Conservation (phyloP, 2,888 invertebrate species). For the Drosophila ezoana region DNA sequence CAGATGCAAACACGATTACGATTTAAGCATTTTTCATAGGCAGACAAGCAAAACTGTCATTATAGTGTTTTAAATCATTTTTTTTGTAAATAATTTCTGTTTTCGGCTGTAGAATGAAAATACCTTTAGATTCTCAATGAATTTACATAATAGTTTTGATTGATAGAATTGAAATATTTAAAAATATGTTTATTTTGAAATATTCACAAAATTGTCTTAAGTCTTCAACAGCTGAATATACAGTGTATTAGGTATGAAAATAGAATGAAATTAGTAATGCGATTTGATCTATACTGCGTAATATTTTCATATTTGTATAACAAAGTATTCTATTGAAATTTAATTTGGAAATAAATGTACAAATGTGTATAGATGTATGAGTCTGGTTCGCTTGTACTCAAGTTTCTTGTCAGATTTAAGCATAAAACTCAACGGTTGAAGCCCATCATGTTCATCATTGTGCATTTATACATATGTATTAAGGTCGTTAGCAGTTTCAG, state of each 20-base stretch:
- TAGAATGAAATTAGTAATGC: background rate
- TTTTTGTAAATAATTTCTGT: too few relatives aligned
- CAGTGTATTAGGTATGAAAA: background rate
- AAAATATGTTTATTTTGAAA: background rate
- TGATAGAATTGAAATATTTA: background rate
- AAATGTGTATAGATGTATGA: background rate
- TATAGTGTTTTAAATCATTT: too few relatives aligned
- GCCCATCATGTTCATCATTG: background rate
- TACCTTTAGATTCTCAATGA: background rate
- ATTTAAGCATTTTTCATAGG: too few relatives aligned
- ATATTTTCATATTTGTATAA: background rate
- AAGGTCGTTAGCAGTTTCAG: constrained; percentile 39
- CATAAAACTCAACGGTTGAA: background rate
- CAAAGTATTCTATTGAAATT: background rate
- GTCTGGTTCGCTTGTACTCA: background rate
- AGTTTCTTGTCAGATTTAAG: background rate
- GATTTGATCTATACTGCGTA: background rate
- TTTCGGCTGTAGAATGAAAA: too few relatives aligned
- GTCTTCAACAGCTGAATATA: background rate
- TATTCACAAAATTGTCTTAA: background rate
- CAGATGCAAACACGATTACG: constrained; percentile 57
- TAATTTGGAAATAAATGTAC: constrained; percentile 4
- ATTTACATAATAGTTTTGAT: background rate
- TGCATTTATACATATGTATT: constrained; percentile 28
- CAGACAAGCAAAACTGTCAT: too few relatives aligned